Percentiles rank a stretch among this genome's conserved stretches.
These are phyloP conservation scores for Sinodicranocentrus sp. DNA, from an alignment of 2,888 invertebrate species.

Conservation along the genomic window DNA sequence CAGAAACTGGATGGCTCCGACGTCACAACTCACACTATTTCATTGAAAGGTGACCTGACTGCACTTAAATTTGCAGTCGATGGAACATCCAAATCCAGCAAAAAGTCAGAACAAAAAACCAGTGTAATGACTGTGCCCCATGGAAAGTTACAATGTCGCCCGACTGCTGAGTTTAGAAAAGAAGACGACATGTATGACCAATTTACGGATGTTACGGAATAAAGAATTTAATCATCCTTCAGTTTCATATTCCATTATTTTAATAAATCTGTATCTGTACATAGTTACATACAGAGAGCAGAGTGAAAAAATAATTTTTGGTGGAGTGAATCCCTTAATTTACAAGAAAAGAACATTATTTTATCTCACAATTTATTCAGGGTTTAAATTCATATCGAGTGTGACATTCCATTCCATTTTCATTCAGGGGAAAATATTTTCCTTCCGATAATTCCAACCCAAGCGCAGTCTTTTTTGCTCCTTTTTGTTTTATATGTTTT, in stretches of 20 bases:
- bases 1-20: conserved; percentile 71
- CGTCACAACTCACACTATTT: conserved; percentile 25
- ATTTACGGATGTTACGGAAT: conserved; percentile 46
- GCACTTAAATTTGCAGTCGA: conserved; percentile 35
- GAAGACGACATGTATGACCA: conserved; percentile 30
- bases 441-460: no score
- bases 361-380: no score
- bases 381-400: no score
- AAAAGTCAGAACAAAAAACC: conserved; percentile 28
- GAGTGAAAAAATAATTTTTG: no score
- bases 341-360: no score
- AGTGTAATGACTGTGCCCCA: conserved; percentile 49
- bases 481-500: no score
- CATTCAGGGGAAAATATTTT: no score
- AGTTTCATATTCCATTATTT: no score
- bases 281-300: conserved; percentile 21
- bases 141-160: conserved; percentile 48
- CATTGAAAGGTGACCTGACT: conserved; percentile 34
- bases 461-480: no score
- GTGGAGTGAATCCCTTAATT: no score
- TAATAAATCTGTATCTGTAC: conserved; percentile 10
- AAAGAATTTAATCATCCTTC: not conserved
- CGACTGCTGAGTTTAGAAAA: not conserved
- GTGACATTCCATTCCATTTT: no score
- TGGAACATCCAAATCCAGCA: not conserved